Conservation (phyloP, 92 coral and sea anemone species). For the Epizoanthus illoricatus region DNA sequence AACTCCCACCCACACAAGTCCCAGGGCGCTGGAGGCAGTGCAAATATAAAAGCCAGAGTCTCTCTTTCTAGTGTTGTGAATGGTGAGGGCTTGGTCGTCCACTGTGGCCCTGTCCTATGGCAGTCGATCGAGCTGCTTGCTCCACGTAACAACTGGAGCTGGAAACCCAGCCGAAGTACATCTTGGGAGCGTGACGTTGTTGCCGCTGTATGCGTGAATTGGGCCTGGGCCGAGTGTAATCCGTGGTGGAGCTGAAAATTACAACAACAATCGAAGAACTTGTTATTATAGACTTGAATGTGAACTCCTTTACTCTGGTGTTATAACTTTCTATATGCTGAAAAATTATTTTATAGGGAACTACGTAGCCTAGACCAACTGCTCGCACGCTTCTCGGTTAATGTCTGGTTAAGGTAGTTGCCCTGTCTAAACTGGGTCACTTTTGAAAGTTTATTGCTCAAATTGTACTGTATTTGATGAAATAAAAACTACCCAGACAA, state of each 20-base stretch:
- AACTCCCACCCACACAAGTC: not conserved
- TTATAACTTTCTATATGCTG: no score
- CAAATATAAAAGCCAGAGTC: constrained; percentile 20
- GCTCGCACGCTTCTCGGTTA: no score
- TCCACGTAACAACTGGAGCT: constrained; percentile 20
- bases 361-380: no score
- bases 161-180: constrained; percentile 17
- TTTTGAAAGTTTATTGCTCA: no score
- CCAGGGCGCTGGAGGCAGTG: constrained; percentile 16
- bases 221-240: constrained; percentile 9
- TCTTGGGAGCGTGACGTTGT: constrained; percentile 20
- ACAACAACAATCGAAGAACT: not conserved
- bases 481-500: no score
- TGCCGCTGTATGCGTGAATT: constrained; percentile 11
- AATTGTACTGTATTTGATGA: no score
- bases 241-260: not conserved
- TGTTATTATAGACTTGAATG: not conserved
- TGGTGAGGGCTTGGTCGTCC: constrained; percentile 5
- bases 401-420: no score
- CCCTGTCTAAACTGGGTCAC: no score
- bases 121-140: constrained; percentile 24
- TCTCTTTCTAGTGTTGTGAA: not conserved
- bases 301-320: no score
- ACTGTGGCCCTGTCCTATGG: not conserved
- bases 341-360: no score